A percentile compares a stretch with the other conserved stretches of the same genome.
Evolutionary conservation across 2,888 invertebrate species (phyloP).

Genomic region (Electrophaes corylata): DNA sequence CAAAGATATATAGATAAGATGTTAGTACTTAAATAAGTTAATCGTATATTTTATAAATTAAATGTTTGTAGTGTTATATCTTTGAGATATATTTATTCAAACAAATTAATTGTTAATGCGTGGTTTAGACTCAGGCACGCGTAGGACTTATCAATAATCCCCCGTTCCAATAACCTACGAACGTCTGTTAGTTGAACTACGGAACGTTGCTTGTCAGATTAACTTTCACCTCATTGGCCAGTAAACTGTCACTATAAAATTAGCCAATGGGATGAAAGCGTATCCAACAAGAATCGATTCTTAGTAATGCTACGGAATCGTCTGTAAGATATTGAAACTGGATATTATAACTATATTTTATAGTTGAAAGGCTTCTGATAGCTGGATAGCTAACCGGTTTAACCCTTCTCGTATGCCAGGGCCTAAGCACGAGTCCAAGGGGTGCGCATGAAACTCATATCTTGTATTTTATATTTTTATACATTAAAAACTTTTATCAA

Average conservation of each 20-base stretch:
- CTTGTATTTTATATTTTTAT: slow-evolving; percentile 41
- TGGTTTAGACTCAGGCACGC: slow-evolving; percentile 1
- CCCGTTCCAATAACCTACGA: no score
- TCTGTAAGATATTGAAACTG: no score
- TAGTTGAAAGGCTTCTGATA: no score
- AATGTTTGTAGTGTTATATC: slow-evolving; percentile 19
- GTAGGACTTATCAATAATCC: no score
- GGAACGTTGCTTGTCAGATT: no score
- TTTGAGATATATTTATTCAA: slow-evolving; percentile 5
- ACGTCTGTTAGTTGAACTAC: no score
- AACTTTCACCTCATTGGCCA: no score
- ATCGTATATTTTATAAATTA: slow-evolving; percentile 3
- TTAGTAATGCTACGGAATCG: no score
- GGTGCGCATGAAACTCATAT: slow-evolving; percentile 27
- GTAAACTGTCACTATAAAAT: no score
- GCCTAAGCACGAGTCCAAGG: slow-evolving; percentile 1
- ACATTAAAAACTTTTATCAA: slow-evolving; percentile 39
- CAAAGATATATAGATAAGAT: slow-evolving; percentile 32
- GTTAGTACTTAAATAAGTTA: slow-evolving; percentile 8
- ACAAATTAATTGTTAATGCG: slow-evolving; percentile 1
- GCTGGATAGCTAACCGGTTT: not conserved
- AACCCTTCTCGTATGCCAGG: slow-evolving; percentile 1
- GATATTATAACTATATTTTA: no score
- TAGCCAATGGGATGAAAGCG: no score
- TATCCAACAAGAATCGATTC: no score